Base-by-base conservation (phyloP, 2,113 vertebrate genomes). In the Rhea americana region DNA sequence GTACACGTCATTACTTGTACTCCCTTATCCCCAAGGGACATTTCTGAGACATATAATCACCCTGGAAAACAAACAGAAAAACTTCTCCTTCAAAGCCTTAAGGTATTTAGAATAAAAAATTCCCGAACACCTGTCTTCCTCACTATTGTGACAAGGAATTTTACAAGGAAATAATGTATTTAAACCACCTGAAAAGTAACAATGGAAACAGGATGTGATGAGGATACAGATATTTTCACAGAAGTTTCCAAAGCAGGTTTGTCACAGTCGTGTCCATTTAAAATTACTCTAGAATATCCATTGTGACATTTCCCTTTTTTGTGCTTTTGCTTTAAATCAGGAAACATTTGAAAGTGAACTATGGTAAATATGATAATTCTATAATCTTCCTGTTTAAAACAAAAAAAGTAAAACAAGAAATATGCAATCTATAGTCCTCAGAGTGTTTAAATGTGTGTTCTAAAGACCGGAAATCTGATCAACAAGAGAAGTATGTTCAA, bases 281-380 rank as follows among this genome's bases (percentile, higher is more conserved):
- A 85, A 92, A 86, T 58, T n/a, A 72, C 94, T 26, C 62, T 26
- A 93, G 55, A 95, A 91, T 87, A 82, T 76, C 93, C 88, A 94
- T 95, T 96, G 96, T 94, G 83, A 94, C 59, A 79, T 74, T 95
- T 96, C 94, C 95, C n/a, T 92, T 93, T 91, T 94, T 91, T 94
- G 88, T 90, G 70, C 45, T 59, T 26, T 94, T 90, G 80, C 56
- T 84, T 93, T 76, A 70, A 90, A 67, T 41, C 81, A 94, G 92
- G 94, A 96, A 96, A 74, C 66, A 90, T 74, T 12, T 82, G 58
- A 93, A 90, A 95, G 71, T 41, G 58, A 79, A 24, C 50, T 85
- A 70, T 41, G 88, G 56, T 85, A 90, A 94, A 89, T 67, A 86
- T 6, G 41, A 56, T 47, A 85, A 62, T 62, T 35, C 39, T 71